phyloP scores from a whole-genome alignment of 30 jellyfish, hydroid and myxozoan species.

The Turritopsis dohrnii region DNA sequence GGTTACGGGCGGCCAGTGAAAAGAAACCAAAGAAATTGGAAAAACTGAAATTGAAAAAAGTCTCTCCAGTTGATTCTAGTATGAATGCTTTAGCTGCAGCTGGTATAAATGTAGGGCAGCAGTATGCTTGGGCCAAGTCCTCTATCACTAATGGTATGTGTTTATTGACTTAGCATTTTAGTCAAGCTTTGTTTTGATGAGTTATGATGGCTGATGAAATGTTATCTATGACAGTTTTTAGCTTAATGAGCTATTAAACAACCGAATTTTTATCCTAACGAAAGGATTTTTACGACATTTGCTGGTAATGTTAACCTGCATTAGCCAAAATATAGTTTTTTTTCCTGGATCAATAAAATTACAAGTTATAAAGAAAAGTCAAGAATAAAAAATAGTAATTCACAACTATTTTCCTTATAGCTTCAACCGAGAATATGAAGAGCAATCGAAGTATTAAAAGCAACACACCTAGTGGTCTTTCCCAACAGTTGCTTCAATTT shows the following conservation, averaged over 20 bases:
- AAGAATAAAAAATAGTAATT: too few relatives aligned
- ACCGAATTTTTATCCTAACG: too few relatives aligned
- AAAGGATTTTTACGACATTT: too few relatives aligned
- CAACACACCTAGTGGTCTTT: constrained; percentile 36
- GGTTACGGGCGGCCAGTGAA: constrained; percentile 76
- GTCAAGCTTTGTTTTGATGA: too few relatives aligned
- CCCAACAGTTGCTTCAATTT: constrained; percentile 32
- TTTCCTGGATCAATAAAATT: too few relatives aligned
- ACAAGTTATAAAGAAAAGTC: too few relatives aligned
- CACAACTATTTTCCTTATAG: too few relatives aligned
- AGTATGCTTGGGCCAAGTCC: constrained; percentile 79
- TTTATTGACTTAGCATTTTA: not conserved
- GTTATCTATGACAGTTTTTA: too few relatives aligned
- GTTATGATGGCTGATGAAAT: too few relatives aligned
- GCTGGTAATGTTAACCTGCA: too few relatives aligned
- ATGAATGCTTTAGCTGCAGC: constrained; percentile 96
- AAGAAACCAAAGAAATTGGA: constrained; percentile 51
- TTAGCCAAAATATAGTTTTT: too few relatives aligned
- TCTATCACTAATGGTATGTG: not conserved
- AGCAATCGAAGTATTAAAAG: constrained; percentile 42
- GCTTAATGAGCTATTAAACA: too few relatives aligned
- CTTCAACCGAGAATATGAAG: constrained; percentile 39
- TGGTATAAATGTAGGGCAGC: constrained; percentile 66
- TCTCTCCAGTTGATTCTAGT: constrained; percentile 44
- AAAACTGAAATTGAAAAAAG: constrained; percentile 17